Base-by-base conservation (phyloP, 2,113 vertebrate genomes). In the Macrotus californicus region DNA sequence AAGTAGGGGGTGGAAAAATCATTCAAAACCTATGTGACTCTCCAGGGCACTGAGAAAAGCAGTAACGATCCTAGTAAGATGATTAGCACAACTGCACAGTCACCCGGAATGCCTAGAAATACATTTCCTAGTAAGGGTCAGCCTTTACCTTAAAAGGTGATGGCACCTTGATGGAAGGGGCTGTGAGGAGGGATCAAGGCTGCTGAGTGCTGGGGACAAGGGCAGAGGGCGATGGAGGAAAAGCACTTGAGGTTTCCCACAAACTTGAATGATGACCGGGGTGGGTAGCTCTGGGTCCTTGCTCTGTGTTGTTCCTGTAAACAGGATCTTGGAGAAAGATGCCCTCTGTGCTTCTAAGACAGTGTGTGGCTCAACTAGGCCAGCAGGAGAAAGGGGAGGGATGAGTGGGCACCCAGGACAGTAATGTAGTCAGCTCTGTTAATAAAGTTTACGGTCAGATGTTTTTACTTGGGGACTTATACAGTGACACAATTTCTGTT, bases 141-240 rank as follows among this genome's bases (percentile, higher is more conserved):
- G 64, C 2, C 34, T 87, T 89, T 61, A 18, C 26, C 46, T 77
- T 80, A 13, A 39, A 69, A 79, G 29, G 5, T 67, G 29, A 88
- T 21, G 21, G 50, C 19, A 10, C 29, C 18, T 15, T 56, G 79
- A 70, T 4, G 15, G 59, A 43, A 43, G n/a, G 6, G 22, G 31
- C 43, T 8, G 1, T 13, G 22, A 64, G 13, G 34, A 26, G 24
- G 29, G 50, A 3, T 13, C 0, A 1, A 43, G 48, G 16, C 15
- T 39, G 11, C 76, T 24, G 54, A 80, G 61, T 59, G 59, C 36
- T 75, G 29, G 50, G 59, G 54, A 21, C 48, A 15, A 66, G 50
- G 36, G 43, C 52, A 36, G 50, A 34, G 43, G 56, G 14, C 1
- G 41, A 18, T 21, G 43, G 50, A 6, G 21, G 36, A 19, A 66